A percentile compares a stretch with the other conserved stretches of the same genome.
Evolutionary conservation across 2,797 vertebrate species (phyloP).

Genomic region (Chaenodraco wilsoni): DNA sequence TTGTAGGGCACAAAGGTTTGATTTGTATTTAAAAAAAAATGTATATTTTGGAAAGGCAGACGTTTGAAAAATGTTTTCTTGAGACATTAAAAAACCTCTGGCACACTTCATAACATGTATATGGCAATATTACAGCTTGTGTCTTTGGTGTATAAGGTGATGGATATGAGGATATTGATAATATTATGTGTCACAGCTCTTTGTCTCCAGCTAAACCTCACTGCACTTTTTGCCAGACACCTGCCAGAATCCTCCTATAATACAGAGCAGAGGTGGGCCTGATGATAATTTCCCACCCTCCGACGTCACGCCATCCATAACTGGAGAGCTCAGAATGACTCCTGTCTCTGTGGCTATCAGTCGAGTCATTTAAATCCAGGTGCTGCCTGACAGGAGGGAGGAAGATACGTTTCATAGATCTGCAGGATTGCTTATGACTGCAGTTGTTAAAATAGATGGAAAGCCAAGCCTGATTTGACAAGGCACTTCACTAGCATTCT

Average conservation of each 20-base stretch:
- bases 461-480: slow-evolving; percentile 47
- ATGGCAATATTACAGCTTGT: neutral
- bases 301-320: slow-evolving; percentile 19
- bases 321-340: slow-evolving; percentile 34
- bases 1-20: neutral
- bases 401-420: slow-evolving; percentile 61
- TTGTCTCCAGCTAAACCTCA: neutral
- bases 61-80: neutral
- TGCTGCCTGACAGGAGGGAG: slow-evolving; percentile 56
- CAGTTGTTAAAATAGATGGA: slow-evolving; percentile 69
- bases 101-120: neutral
- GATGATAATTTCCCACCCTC: slow-evolving; percentile 13
- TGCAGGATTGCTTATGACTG: slow-evolving; percentile 71
- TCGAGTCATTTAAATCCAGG: slow-evolving; percentile 64
- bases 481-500: slow-evolving; percentile 34
- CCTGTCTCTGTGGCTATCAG: slow-evolving; percentile 34
- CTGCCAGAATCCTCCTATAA: slow-evolving; percentile 26
- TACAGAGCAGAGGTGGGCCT: neutral
- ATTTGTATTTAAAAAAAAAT: too few relatives aligned
- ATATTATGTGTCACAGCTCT: neutral
- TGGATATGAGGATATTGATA: neutral
- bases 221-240: neutral
- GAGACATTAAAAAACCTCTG: neutral
- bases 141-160: neutral
- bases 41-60: neutral